phyloP scores from a whole-genome alignment of 2,888 invertebrate species.

The Drosophila atroscutellata region DNA sequence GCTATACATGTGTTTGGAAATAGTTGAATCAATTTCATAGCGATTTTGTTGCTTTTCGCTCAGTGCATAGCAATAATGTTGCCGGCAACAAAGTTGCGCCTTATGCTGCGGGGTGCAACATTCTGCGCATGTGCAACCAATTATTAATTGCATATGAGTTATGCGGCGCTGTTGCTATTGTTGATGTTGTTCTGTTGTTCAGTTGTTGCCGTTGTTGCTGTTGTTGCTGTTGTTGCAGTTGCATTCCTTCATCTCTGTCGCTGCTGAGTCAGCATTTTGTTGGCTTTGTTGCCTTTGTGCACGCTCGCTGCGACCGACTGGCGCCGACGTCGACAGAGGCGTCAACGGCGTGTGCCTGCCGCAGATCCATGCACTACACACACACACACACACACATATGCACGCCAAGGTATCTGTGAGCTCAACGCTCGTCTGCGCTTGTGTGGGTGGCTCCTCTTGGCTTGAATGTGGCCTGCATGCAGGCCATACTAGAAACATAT shows the following conservation, averaged over 20 bases:
- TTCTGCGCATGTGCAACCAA: constrained; percentile 78
- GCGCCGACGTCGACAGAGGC: constrained; percentile 68
- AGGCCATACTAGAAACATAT: constrained; percentile 34
- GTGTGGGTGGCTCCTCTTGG: constrained; percentile 58
- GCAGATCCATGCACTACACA: background rate
- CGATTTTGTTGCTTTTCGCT: constrained; percentile 2
- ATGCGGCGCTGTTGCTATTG: constrained; percentile 54
- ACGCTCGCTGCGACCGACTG: constrained; percentile 45
- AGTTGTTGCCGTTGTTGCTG: constrained; percentile 29
- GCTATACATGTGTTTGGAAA: background rate
- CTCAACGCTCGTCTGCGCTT: constrained; percentile 17
- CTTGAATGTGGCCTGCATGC: constrained; percentile 12
- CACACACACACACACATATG: background rate
- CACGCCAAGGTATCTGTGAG: constrained; percentile 20
- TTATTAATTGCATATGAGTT: constrained; percentile 82
- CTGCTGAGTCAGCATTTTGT: constrained; percentile 71
- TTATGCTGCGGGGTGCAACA: constrained; percentile 66
- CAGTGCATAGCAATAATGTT: constrained; percentile 49
- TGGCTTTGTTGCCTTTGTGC: constrained; percentile 59
- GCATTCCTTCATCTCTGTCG: constrained; percentile 47
- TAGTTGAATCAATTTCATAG: background rate
- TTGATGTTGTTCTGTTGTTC: constrained; percentile 15
- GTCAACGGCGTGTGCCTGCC: constrained; percentile 75
- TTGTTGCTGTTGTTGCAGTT: constrained; percentile 23
- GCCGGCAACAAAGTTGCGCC: constrained; percentile 51